Evolutionary conservation across 2,797 vertebrate genomes (phyloP).

Genomic region (Graptemys geographica): DNA sequence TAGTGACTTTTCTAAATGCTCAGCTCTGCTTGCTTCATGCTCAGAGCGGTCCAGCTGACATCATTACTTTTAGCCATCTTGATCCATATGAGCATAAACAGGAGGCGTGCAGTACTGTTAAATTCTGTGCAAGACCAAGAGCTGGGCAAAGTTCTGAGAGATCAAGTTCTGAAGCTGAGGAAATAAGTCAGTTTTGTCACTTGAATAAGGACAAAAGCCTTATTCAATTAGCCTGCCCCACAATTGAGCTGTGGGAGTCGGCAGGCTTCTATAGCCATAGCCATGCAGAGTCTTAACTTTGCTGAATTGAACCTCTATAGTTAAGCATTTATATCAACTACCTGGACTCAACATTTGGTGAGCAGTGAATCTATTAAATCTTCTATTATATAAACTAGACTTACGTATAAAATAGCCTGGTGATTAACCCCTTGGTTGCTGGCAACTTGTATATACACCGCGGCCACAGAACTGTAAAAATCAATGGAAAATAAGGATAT

Average conservation of each 20-base stretch:
- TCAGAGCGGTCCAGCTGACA: background rate
- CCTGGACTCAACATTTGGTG: fast-evolving
- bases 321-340: background rate
- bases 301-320: background rate
- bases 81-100: background rate
- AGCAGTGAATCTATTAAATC: background rate
- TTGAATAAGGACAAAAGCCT: background rate
- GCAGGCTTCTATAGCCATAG: background rate
- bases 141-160: background rate
- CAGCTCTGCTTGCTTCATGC: background rate
- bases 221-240: fast-evolving
- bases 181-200: background rate
- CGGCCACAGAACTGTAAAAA: background rate
- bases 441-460: background rate
- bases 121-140: background rate
- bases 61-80: background rate
- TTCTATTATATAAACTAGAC: background rate
- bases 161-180: background rate
- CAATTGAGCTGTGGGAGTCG: background rate
- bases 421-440: background rate
- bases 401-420: background rate
- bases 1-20: background rate
- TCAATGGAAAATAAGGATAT: background rate
- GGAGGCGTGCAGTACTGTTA: background rate
- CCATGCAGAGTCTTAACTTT: background rate